Evolutionary conservation across 2,797 vertebrate species (phyloP), one percentile per base, ranked within the genome.

Genomic region (Choloepus didactylus): DNA sequence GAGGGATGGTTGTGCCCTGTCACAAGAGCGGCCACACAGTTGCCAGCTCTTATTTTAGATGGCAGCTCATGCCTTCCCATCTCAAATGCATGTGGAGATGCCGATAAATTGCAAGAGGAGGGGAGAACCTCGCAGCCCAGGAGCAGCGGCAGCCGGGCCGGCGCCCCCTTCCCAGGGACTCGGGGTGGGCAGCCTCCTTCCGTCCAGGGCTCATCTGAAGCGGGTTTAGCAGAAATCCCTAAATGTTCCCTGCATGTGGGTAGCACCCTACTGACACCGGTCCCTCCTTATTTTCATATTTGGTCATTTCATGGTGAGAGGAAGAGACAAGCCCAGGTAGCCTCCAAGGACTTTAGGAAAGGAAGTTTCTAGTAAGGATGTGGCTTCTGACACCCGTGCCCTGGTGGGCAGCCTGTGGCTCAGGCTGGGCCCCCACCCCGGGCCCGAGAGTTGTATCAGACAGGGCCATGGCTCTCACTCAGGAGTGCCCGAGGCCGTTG

Each of bases 381-480:
- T 0, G 0, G 35, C 11, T 7, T 3, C 5, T 4, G 27, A 23
- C 10, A 1, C 7, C n/a, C 19, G 7, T 1, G 41, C 8, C 38
- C 49, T 27, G 18, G 66, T 12, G 25, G 16, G 6, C 29, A 6
- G 35, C 25, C 41, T 44, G 41, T 44, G 41, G 41, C 41, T 44
- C 41, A 44, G 41, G 4, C 41, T 44, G 41, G 41, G 41, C 41
- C 3, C 41, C 41, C 5, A 44, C 41, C 41, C 41, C 6, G 41
- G 41, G 6, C 41, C 41, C 6, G 3, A 44, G 41, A 44, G 41
- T 44, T 44, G 41, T 44, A 44, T 44, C 41, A 44, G 3, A 3
- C 41, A 44, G 41, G 3, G 41, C 4, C 41, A 44, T 3, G 3
- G 41, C 41, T 44, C 41, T 44, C 41, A 44, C 29, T 70, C 21